Evolutionary conservation across 2,113 vertebrate genomes (phyloP).

Genomic region (Gallinago undulata): DNA sequence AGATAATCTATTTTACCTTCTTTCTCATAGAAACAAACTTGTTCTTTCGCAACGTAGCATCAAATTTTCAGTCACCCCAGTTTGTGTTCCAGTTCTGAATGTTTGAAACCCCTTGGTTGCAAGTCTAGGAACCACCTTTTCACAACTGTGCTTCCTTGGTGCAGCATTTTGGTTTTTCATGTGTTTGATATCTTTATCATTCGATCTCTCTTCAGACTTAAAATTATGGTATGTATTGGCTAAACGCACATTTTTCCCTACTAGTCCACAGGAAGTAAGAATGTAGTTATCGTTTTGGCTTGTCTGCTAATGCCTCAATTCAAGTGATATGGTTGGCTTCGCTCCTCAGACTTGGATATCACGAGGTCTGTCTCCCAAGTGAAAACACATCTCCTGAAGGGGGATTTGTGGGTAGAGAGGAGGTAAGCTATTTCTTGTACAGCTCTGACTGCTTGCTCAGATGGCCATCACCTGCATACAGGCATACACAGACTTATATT

Average conservation of each 20-base stretch:
- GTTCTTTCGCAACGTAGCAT: not conserved
- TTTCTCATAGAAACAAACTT: not conserved
- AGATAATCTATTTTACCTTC: not conserved
- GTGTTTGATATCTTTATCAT: rapidly evolving
- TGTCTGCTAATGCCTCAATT: not conserved
- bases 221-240: not conserved
- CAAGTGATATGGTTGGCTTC: not conserved
- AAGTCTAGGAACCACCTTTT: conserved; percentile 43
- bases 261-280: not conserved
- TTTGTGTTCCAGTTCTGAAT: conserved; percentile 55
- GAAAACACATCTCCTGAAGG: not conserved
- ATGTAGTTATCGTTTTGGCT: not conserved
- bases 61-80: not conserved
- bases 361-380: not conserved
- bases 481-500: not conserved
- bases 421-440: not conserved
- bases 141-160: not conserved
- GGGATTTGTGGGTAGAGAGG: not conserved
- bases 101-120: conserved; percentile 21
- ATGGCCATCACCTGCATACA: conserved; percentile 47
- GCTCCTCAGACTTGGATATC: not conserved
- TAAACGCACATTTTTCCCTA: not conserved
- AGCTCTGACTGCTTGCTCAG: conserved; percentile 18
- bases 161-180: not conserved
- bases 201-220: not conserved